These are phyloP conservation scores for Luperina testacea DNA, from an alignment of 2,888 invertebrate genomes.

Conservation along the genomic window DNA sequence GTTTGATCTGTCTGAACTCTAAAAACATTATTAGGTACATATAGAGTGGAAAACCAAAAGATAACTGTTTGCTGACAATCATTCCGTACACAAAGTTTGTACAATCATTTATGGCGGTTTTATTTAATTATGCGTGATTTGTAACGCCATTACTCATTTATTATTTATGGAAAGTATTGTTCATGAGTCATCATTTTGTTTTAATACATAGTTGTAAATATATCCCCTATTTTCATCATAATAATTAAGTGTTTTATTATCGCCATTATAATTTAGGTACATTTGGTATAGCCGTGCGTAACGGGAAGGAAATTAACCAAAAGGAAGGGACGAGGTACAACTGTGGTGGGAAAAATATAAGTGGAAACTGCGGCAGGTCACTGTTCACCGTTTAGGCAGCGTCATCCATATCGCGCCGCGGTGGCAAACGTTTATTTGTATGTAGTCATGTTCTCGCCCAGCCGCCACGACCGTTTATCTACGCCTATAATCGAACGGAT, in stretches of 20 bases:
- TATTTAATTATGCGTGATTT: constrained; percentile 75
- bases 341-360: not conserved
- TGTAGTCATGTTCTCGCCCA: not conserved
- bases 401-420: not conserved
- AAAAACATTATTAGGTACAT: constrained; percentile 8
- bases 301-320: constrained; percentile 24
- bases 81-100: constrained; percentile 80
- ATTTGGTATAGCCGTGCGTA: not conserved
- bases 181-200: constrained; percentile 88
- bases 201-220: constrained; percentile 87
- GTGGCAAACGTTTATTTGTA: not conserved
- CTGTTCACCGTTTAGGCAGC: not conserved
- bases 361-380: not conserved
- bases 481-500: not conserved
- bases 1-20: constrained; percentile 20
- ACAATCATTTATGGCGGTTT: constrained; percentile 73
- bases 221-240: constrained; percentile 90
- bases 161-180: constrained; percentile 86
- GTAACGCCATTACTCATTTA: constrained; percentile 83
- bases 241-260: constrained; percentile 74
- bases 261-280: not conserved
- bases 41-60: constrained; percentile 37
- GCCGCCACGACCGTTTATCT: not conserved
- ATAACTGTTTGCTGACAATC: constrained; percentile 64
- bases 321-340: not conserved